These are phyloP conservation scores for Strongylocentrotus purpuratus DNA, from an alignment of 35 echinoderm and acorn worm species.

Conservation along the genomic window DNA sequence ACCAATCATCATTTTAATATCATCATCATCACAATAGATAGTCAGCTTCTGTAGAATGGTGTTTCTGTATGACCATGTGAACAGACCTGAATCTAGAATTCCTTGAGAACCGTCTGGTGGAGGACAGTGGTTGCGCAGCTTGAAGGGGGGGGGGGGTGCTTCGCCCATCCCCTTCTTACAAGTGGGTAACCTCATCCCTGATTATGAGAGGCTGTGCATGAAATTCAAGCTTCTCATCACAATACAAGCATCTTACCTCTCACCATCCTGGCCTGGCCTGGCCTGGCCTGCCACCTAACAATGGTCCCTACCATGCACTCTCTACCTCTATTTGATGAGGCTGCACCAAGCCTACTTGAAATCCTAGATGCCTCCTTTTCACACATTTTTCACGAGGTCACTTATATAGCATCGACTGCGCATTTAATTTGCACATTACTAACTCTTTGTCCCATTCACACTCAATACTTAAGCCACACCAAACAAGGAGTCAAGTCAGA, in stretches of 20 bases:
- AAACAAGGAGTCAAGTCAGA: background rate
- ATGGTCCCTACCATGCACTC: background rate
- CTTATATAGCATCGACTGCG: conserved; percentile 28
- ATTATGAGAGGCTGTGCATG: background rate
- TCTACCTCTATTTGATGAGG: background rate
- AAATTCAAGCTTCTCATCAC: background rate
- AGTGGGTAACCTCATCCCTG: conserved; percentile 25
- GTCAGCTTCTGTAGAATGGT: background rate
- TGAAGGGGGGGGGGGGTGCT: background rate
- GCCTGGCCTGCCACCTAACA: background rate
- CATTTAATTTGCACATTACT: conserved; percentile 35
- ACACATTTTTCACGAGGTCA: conserved; percentile 22
- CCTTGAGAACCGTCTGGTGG: background rate
- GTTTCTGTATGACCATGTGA: background rate
- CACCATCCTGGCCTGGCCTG: background rate
- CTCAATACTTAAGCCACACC: background rate
- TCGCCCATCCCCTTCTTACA: background rate
- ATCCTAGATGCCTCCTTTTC: background rate
- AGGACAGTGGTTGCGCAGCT: background rate
- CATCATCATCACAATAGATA: background rate
- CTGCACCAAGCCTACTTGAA: background rate
- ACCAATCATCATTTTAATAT: background rate
- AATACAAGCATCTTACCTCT: background rate
- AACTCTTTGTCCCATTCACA: background rate
- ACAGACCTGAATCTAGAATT: background rate